Base-by-base conservation (phyloP, 1,140 invertebrate genomes). In the Chrysopa pallens region DNA sequence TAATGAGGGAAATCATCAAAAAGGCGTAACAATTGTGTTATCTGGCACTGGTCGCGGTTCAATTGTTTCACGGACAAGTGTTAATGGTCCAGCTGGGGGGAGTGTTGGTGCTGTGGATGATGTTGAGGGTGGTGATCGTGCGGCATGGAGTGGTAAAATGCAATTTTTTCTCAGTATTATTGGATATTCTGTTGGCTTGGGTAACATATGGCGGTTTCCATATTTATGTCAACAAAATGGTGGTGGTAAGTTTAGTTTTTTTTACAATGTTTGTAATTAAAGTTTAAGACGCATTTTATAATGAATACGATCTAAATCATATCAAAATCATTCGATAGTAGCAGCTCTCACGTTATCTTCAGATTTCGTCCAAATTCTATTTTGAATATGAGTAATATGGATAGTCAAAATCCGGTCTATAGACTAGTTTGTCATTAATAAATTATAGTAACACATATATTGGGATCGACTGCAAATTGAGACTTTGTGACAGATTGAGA, bases 181-280 rank as follows among this genome's bases (percentile, higher is more conserved):
- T 39, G 85, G 86, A 1, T 89, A 88, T 61, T 87, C 84, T 33
- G 85, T 92, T 6, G 87, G 87, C 0, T 70, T 94, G 14, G 90
- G 88, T 12, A 92, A 92, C 58, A 90, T 94, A 37, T 94, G 89
- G 91, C 73, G 90, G 52, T 96, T 95, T 68, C 90, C 90, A 8
- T 94, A 92, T 58, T 65, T 94, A 42, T 91, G 87, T 55, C 90
- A 93, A 65, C 83, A 89, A 59, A 93, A 95, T 63, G 90, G 90
- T 38, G 90, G 90, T 63, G 89, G 88, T 90, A 56, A 76, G 78
- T 72, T 44, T 38, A 31, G 6, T 6, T 33, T 33, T 6, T 33
- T 12, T 11, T 12, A 33, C 31, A 23, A 23, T 23, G 2, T 23
- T 23, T 23, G 5, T 23, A 23, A 23, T 23, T 23, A 3, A 23